A percentile compares a stretch with the other conserved stretches of the same genome.
phyloP scores from a whole-genome alignment of 2,888 invertebrate genomes.

The Coenonympha glycerion region DNA sequence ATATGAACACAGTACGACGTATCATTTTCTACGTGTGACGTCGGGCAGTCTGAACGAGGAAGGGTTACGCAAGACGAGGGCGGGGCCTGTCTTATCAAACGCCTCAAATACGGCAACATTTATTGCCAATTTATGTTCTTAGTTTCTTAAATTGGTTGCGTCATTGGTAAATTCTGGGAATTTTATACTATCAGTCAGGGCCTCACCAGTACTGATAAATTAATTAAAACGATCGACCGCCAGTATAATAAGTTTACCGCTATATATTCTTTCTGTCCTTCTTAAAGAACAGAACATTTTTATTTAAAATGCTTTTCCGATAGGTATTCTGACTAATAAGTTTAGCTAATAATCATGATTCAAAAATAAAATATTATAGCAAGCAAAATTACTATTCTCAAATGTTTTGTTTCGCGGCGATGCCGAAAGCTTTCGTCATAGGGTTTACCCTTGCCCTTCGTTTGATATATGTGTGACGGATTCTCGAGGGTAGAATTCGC shows the following conservation, averaged over 20 bases:
- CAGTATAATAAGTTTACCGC: too few relatives aligned
- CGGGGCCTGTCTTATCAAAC: conserved; percentile 9
- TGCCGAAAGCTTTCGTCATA: not conserved
- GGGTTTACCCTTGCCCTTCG: conserved; percentile 1
- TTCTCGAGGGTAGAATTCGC: not conserved
- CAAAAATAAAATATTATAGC: too few relatives aligned
- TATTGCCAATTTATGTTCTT: conserved; percentile 12
- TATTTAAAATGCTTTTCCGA: too few relatives aligned
- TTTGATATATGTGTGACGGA: conserved; percentile 1
- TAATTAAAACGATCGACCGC: not conserved
- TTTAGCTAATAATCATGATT: too few relatives aligned
- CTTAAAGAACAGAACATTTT: too few relatives aligned
- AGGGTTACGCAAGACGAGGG: conserved; percentile 19
- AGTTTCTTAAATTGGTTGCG: conserved; percentile 14
- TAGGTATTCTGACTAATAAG: too few relatives aligned
- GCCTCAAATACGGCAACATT: conserved; percentile 4
- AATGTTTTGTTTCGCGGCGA: not conserved
- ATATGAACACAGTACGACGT: too few relatives aligned
- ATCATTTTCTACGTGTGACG: not conserved
- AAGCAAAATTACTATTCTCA: too few relatives aligned
- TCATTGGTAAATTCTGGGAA: not conserved
- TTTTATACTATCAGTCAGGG: not conserved
- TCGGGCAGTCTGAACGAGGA: conserved; percentile 5
- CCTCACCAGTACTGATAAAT: not conserved
- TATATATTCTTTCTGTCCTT: too few relatives aligned